Conservation (phyloP, 2,888 invertebrate genomes). For the Carcina quercana region DNA sequence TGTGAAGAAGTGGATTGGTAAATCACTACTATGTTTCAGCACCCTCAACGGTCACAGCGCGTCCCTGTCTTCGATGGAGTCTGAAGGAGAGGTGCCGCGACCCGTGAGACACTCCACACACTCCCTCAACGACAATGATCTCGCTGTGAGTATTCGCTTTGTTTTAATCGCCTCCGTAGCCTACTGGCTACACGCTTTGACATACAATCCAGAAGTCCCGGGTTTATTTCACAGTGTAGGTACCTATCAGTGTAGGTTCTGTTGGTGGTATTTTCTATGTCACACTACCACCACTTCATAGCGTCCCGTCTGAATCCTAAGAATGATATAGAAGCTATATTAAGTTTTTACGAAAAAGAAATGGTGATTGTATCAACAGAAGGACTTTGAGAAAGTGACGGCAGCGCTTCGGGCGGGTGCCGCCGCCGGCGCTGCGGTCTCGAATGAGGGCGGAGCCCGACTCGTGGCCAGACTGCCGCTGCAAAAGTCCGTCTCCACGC, state of each 20-base stretch:
- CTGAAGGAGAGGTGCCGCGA: conserved; percentile 84
- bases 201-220: too few relatives aligned
- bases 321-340: too few relatives aligned
- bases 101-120: conserved; percentile 81
- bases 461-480: conserved; percentile 79
- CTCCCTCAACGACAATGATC: conserved; percentile 90
- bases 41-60: conserved; percentile 65
- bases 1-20: too few relatives aligned
- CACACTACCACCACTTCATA: too few relatives aligned
- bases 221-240: too few relatives aligned
- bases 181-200: too few relatives aligned
- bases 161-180: not conserved
- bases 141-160: conserved; percentile 82
- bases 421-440: conserved; percentile 34
- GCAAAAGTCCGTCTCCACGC: conserved; percentile 93
- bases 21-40: too few relatives aligned
- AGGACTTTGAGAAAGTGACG: conserved; percentile 81
- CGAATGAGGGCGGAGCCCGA: conserved; percentile 34
- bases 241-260: too few relatives aligned
- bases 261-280: too few relatives aligned
- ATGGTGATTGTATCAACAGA: conserved; percentile 55
- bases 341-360: too few relatives aligned
- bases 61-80: conserved; percentile 80
- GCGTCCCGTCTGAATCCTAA: too few relatives aligned
- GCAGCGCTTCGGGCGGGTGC: conserved; percentile 66